These are phyloP conservation scores for Tiliacea citrago DNA, from an alignment of 2,888 invertebrate species.

Conservation along the genomic window DNA sequence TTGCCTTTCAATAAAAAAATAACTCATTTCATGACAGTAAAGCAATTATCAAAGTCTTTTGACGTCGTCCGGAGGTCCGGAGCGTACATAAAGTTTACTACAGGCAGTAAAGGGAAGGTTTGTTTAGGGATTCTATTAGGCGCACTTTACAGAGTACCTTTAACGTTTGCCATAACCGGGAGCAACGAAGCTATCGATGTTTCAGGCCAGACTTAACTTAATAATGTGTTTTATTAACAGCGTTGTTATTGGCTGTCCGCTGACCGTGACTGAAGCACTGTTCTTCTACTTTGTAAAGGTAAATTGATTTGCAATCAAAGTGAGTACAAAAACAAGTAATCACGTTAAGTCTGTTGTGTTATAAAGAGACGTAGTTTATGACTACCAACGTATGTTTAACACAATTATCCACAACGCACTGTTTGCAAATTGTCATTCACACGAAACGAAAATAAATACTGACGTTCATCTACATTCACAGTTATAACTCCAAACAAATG, in stretches of 20 bases:
- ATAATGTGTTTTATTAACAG: constrained; percentile 54
- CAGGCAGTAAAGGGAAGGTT: constrained; percentile 38
- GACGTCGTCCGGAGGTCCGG: constrained; percentile 18
- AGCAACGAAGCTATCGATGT: constrained; percentile 52
- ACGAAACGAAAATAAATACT: constrained; percentile 40
- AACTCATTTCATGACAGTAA: constrained; percentile 12
- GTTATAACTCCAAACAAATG: constrained; percentile 46
- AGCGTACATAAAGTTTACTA: constrained; percentile 29
- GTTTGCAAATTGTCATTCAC: constrained; percentile 45
- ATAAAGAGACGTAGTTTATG: background rate
- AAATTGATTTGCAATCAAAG: constrained; percentile 38
- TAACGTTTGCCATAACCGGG: constrained; percentile 29
- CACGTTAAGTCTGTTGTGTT: constrained; percentile 7
- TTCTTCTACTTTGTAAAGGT: constrained; percentile 25
- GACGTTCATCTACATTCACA: constrained; percentile 27
- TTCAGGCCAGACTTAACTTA: constrained; percentile 46
- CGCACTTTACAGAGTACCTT: constrained; percentile 34
- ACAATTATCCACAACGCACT: constrained; percentile 34
- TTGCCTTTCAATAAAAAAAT: background rate
- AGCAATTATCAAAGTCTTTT: constrained; percentile 43
- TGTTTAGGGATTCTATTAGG: constrained; percentile 53
- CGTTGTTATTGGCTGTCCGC: constrained; percentile 24
- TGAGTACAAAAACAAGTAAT: constrained; percentile 3
- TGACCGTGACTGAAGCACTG: constrained; percentile 23
- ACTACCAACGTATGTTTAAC: constrained; percentile 18